Evolutionary conservation across 2,888 invertebrate species (phyloP).

Genomic region (Acanthosepion pharaonis): DNA sequence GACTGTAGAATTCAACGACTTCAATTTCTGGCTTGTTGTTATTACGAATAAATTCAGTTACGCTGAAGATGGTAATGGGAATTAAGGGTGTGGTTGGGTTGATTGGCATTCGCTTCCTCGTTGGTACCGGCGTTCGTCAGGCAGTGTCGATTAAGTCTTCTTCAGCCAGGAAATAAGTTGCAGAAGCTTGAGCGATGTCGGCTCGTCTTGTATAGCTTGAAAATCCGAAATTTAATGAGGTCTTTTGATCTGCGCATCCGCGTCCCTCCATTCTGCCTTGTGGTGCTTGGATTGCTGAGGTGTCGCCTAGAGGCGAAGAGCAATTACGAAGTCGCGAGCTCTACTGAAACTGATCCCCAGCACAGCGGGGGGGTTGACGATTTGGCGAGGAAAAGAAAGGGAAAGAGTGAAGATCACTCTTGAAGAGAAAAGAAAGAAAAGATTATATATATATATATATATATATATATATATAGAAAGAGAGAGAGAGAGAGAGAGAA

Average conservation of each 20-base stretch:
- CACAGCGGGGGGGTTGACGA: background rate
- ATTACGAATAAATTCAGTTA: background rate
- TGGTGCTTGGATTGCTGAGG: background rate
- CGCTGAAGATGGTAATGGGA: background rate
- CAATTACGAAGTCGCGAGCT: background rate
- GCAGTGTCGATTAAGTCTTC: conserved; percentile 20
- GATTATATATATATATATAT: no score
- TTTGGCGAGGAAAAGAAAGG: background rate
- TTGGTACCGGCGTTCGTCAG: background rate
- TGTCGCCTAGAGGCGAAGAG: background rate
- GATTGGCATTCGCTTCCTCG: background rate
- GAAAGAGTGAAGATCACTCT: background rate
- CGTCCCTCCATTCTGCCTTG: background rate
- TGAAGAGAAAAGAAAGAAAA: no score
- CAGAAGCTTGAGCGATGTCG: background rate
- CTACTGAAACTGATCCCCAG: background rate
- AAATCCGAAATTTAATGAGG: background rate
- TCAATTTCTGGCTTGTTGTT: background rate
- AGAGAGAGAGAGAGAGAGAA: no score
- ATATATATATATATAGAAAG: no score
- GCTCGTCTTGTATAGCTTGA: background rate
- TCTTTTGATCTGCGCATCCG: conserved; percentile 3
- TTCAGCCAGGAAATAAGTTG: background rate
- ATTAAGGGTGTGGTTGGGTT: background rate
- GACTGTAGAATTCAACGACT: no score